phyloP scores from a whole-genome alignment of 2,888 invertebrate species.

The Mesochorus sp. region DNA sequence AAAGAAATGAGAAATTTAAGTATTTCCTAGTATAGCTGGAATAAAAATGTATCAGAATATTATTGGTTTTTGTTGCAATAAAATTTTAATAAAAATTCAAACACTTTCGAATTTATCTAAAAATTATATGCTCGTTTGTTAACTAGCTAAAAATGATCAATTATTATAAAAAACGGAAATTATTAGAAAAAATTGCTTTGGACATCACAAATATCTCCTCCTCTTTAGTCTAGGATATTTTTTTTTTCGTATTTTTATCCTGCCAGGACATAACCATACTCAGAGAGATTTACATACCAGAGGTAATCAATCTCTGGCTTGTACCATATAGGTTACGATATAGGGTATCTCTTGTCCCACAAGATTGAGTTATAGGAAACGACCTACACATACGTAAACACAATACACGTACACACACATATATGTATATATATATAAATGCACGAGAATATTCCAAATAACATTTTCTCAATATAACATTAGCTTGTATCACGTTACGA shows the following conservation, averaged over 20 bases:
- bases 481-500: conserved; percentile 9
- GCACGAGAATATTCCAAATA: conserved; percentile 7
- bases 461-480: conserved; percentile 4
- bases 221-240: background rate
- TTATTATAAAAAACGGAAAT: background rate
- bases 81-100: no score
- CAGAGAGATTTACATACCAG: conserved; percentile 15
- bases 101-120: no score
- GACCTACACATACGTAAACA: conserved; percentile 39
- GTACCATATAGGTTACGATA: conserved; percentile 21
- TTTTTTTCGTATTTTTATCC: background rate
- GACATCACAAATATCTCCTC: background rate
- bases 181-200: background rate
- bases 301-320: conserved; percentile 51
- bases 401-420: no score
- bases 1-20: background rate
- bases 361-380: conserved; percentile 67
- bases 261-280: background rate
- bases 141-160: no score
- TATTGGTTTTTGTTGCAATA: no score
- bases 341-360: conserved; percentile 57
- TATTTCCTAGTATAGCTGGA: background rate
- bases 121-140: no score
- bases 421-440: background rate
- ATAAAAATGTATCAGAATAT: background rate